Base-by-base conservation (phyloP, 1,140 invertebrate species). In the Globodera ellingtonae region DNA sequence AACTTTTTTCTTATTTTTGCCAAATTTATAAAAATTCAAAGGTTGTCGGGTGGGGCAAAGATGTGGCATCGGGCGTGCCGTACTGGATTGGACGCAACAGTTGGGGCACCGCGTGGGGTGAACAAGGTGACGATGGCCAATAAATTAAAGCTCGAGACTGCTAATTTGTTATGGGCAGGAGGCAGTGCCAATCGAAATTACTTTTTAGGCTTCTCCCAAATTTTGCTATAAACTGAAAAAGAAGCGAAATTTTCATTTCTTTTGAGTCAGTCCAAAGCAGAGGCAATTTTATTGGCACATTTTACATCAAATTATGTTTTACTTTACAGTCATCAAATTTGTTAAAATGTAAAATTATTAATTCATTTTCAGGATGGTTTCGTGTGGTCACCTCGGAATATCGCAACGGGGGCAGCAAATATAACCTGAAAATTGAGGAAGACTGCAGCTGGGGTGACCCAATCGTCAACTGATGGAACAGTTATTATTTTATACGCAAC, bases 41-140 rank as follows among this genome's bases (percentile, higher is more conserved):
- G n/a, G 90, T 91, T 13, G 90, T 86, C 76, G 91, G 91, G 46
- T 91, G 91, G 91, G 91, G 91, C 47, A 88, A 90, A 15, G 90
- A 91, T 81, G 71, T 87, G 24, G 83, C 85, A 21, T 85, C 46
- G 89, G 90, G 90, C 59, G 78, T 85, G 24, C 90, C 91, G 72
- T 91, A 90, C 83, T 91, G 91, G 91, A 89, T 92, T 81, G 91
- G 90, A 21, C 83, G 91, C 69, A 91, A 91, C 81, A 91, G 90
- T 65, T 91, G 91, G 91, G 91, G 91, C 62, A 83, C 56, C 24
- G 50, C 78, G n/a, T 84, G 91, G 90, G 90, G 90, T 74, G 90
- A 91, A 77, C 74, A 82, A 82, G 87, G 81, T 77, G 52, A 74
- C 35, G 35, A 35, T 35, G 35, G 35, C 35, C 35, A 35, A 35